Percentiles rank a stretch among this genome's conserved stretches.
Evolutionary conservation across 2,888 invertebrate genomes (phyloP).

Genomic region (Ectropis crepuscularia): DNA sequence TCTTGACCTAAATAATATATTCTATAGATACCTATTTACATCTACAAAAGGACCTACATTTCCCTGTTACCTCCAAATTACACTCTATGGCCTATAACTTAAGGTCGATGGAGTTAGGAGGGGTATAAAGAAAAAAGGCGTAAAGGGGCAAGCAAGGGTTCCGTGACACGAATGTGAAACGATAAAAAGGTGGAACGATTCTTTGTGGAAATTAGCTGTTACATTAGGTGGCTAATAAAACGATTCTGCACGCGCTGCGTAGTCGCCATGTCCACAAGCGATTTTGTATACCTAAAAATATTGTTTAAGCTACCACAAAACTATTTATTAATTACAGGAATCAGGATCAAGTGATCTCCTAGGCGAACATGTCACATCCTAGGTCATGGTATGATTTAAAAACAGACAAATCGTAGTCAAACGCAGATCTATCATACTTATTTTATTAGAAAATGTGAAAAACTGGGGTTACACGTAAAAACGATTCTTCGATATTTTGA

Average conservation of each 20-base stretch:
- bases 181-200: conserved; percentile 39
- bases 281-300: background rate
- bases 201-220: conserved; percentile 40
- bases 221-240: conserved; percentile 33
- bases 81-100: conserved; percentile 3
- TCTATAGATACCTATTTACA: background rate
- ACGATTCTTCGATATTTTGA: too few relatives aligned
- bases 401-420: too few relatives aligned
- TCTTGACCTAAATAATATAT: background rate
- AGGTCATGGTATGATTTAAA: too few relatives aligned
- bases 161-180: conserved; percentile 39
- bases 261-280: background rate
- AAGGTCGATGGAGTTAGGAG: background rate
- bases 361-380: too few relatives aligned
- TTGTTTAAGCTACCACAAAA: background rate
- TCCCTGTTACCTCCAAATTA: conserved; percentile 13
- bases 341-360: too few relatives aligned
- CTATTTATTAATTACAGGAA: too few relatives aligned
- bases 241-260: conserved; percentile 5
- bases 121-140: background rate
- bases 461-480: too few relatives aligned
- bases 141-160: conserved; percentile 13
- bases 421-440: too few relatives aligned
- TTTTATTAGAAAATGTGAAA: too few relatives aligned
- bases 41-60: background rate